These are phyloP conservation scores for Drosophila meridiana DNA, from an alignment of 2,888 invertebrate species.

Conservation along the genomic window DNA sequence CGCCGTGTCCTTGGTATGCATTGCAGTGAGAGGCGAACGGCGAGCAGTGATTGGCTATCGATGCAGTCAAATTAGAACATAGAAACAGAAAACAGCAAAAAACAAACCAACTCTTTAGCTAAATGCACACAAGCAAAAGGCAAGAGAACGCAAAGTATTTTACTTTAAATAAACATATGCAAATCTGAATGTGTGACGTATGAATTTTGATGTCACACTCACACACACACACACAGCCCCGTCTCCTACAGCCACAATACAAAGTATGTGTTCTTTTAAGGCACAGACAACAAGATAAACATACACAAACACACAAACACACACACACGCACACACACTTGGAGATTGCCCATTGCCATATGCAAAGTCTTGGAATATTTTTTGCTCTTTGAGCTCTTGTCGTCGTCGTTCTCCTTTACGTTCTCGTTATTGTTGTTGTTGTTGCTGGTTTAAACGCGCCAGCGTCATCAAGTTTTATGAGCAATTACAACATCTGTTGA, in stretches of 20 bases:
- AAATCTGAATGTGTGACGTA: conserved; percentile 73
- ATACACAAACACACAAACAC: conserved; percentile 5
- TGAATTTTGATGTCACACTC: conserved; percentile 71
- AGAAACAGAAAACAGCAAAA: conserved; percentile 20
- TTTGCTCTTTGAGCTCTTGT: conserved; percentile 54
- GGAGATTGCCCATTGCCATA: conserved; percentile 62
- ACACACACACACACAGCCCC: conserved; percentile 13
- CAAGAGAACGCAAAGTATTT: conserved; percentile 31
- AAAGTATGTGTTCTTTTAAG: conserved; percentile 46
- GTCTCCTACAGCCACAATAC: conserved; percentile 59
- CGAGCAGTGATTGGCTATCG: conserved; percentile 18
- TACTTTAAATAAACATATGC: conserved; percentile 67
- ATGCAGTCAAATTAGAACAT: conserved; percentile 55
- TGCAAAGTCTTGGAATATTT: conserved; percentile 65
- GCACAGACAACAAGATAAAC: conserved; percentile 28
- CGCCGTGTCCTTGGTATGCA: conserved; percentile 45
- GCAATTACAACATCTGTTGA: conserved; percentile 83
- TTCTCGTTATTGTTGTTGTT: conserved; percentile 30
- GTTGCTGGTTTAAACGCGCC: conserved; percentile 58
- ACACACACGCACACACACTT: conserved; percentile 14
- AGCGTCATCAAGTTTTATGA: conserved; percentile 82
- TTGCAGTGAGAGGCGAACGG: conserved; percentile 15
- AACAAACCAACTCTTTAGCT: conserved; percentile 20
- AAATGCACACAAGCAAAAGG: conserved; percentile 21
- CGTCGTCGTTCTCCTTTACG: conserved; percentile 12